These are phyloP conservation scores for Chaetodon trifascialis DNA, from an alignment of 2,113 vertebrate species.

Conservation along the genomic window DNA sequence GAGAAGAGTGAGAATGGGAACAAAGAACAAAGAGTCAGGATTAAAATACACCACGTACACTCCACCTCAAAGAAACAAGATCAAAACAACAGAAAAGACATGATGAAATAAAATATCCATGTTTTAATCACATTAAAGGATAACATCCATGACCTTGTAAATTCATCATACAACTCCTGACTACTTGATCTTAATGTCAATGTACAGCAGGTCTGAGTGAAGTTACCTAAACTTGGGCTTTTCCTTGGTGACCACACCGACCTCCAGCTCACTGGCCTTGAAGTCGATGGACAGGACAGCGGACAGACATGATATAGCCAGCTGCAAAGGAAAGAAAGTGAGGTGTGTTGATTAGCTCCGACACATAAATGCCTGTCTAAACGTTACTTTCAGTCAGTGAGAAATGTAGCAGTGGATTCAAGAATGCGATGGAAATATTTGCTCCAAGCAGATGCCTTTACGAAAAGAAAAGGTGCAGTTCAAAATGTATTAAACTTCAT, in stretches of 20 bases:
- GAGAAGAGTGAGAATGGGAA: background rate
- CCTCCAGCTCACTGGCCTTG: constrained; percentile 83
- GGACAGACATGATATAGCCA: constrained; percentile 84
- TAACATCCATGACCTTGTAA: background rate
- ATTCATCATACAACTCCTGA: background rate
- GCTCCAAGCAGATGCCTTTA: background rate
- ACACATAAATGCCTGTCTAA: background rate
- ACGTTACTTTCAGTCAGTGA: too few species aligned
- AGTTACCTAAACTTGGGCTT: constrained; percentile 84
- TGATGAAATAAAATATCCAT: too few species aligned
- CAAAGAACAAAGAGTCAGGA: background rate
- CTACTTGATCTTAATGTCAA: background rate
- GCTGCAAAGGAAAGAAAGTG: constrained; percentile 56
- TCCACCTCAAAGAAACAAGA: background rate
- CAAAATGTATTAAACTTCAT: background rate
- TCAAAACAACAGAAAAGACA: too few species aligned
- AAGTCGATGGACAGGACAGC: constrained; percentile 83
- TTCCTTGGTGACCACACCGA: constrained; percentile 84
- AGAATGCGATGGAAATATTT: background rate
- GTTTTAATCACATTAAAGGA: too few species aligned
- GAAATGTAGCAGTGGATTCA: background rate
- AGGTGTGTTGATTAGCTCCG: background rate
- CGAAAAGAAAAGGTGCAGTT: background rate
- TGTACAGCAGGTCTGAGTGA: background rate
- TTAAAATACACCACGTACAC: background rate